Base-by-base conservation (phyloP, 2,797 vertebrate genomes). In the Siniperca scherzeri region DNA sequence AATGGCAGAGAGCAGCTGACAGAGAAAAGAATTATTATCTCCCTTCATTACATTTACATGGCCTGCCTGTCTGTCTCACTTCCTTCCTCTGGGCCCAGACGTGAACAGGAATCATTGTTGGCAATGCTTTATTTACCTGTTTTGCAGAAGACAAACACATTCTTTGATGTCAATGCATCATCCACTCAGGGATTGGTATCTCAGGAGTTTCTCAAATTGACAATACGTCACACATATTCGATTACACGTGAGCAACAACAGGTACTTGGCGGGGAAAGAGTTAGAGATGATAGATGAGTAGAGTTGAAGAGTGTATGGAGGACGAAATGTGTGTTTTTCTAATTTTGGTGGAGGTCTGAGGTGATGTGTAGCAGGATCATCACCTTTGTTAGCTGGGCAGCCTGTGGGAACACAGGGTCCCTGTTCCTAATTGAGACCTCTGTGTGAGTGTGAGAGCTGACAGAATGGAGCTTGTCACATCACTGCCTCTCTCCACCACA, bases 21-120 rank as follows among this genome's bases (percentile, higher is more conserved):
- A 93, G 86, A 92, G 91, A 92, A 88, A 93, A 93, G 83, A 95
- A 94, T 94, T 95, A 95, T 95, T 92, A 95, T 92, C 93, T 91
- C 78, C 91, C 91, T 95, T 95, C 93, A 96, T 96, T 96, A 95
- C 90, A 93, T 95, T 93, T 93, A 93, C 87, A 90, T 52, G 17
- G 83, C 72, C 79, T 83, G 87, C 80, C 86, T 81, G 88, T 83
- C 89, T 83, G 85, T 83, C 83, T 90, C 81, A 62, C 80, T 88
- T 82, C 76, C 70, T 81, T 88, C 82, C 64, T 72, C 82, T 69
- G 60, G 72, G 86, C 78, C 77, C 55, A 70, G 81, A 81, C 73
- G 30, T 79, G 77, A 88, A 87, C 73, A 66, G 71, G 83, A 86
- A 87, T 88, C 84, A 64, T 73, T 81, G 79, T 84, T 88, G 87